Evolutionary conservation across 2,888 invertebrate species (phyloP), one percentile per base, ranked within the genome.

Genomic region (Gonocerus acuteangulatus): DNA sequence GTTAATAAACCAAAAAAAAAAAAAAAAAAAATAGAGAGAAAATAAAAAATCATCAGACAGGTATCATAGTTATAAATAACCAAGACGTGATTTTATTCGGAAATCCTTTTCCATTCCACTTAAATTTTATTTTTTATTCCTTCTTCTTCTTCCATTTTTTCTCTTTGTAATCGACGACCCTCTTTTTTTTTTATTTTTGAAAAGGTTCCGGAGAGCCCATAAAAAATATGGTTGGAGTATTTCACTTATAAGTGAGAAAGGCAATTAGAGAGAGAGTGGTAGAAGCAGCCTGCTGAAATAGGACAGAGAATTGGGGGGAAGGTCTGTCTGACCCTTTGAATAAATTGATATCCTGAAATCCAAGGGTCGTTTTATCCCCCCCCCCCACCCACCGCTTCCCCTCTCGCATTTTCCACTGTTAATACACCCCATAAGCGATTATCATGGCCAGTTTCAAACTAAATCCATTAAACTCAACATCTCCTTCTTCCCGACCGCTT

Each of bases 291-390:
- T 48, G 23, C 32, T 48, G 32, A 48, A 48, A 48, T 48, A 48
- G 48, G 27, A 18, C 27, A n/a, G n/a, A n/a, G n/a, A n/a, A n/a
- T n/a, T 27, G 27, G 27, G 27, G 27, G 27, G 9, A 9, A 4
- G 4, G 9, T 4, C 27, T 6, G 27, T 6, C n/a, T 3, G 3
- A n/a, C 51, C 51, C 51, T 51, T 51, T 51, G 51, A 51, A 51
- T 51, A 51, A 51, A 51, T 51, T 51, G 51, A 51, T 36, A 51
- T 51, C 48, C 27, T 32, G 32, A 32, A 49, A 49, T 49, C 51
- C n/a, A n/a, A n/a, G 42, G 42, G 7, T 42, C 4, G 4, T 16
- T 42, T 15, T 7, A 9, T 4, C 42, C 42, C 13, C 4, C 4
- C 42, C 3, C 42, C 4, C 42, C 4, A 4, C n/a, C 42, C n/a